phyloP scores from a whole-genome alignment of 2,113 vertebrate genomes.

The Myotis lucifugus region DNA sequence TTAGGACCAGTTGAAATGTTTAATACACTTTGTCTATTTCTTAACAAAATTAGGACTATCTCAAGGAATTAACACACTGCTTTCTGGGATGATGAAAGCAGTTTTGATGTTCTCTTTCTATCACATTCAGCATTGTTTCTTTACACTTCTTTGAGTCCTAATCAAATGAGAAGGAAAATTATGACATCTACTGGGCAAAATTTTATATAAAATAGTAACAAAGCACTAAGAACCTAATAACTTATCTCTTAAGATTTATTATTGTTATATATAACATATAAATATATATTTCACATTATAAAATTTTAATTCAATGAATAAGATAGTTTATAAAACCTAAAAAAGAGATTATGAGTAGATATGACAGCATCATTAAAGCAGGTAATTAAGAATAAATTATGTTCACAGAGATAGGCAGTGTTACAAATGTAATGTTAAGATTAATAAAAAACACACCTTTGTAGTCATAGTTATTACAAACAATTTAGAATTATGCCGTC shows the following conservation, averaged over 20 bases:
- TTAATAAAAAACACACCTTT: constrained; percentile 22
- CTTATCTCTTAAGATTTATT: neutral
- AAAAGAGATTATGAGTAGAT: neutral
- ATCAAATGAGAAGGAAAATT: constrained; percentile 30
- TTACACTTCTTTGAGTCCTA: neutral
- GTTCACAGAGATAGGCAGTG: neutral
- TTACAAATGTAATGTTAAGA: neutral
- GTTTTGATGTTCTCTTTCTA: neutral
- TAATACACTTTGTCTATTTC: neutral
- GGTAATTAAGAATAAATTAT: neutral
- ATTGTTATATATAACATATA: neutral
- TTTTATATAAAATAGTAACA: neutral
- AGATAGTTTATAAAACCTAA: neutral
- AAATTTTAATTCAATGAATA: neutral
- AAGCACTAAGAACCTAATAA: neutral
- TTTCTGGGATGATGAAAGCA: neutral
- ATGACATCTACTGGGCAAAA: neutral
- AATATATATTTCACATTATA: neutral
- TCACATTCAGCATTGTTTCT: neutral
- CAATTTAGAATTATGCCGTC: constrained; percentile 10
- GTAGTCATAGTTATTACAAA: neutral
- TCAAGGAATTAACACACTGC: neutral
- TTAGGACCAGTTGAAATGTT: neutral
- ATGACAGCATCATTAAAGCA: neutral
- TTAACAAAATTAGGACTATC: neutral